Conservation (phyloP, 2,888 invertebrate species). For the Gerosis bhagava region DNA sequence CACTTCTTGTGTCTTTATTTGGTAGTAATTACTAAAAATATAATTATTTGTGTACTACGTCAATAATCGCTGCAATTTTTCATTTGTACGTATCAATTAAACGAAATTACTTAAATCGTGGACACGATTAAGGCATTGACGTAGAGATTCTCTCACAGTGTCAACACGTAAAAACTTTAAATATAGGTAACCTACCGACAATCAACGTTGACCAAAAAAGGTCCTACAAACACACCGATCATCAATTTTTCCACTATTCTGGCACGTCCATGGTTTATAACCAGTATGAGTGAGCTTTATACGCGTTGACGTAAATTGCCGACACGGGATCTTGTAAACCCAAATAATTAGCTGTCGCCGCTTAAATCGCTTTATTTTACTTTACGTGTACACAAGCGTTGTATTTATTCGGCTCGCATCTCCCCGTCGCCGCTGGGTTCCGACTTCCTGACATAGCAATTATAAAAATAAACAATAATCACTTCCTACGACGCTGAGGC, state of each 20-base stretch:
- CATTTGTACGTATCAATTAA: slow-evolving; percentile 21
- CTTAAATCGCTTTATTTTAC: slow-evolving; percentile 67
- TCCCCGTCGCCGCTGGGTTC: slow-evolving; percentile 37
- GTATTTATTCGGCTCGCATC: slow-evolving; percentile 41
- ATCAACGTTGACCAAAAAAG: slow-evolving; percentile 21
- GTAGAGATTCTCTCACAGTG: slow-evolving; percentile 11
- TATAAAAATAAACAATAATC: slow-evolving; percentile 78
- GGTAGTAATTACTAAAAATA: slow-evolving; percentile 3
- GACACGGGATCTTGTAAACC: slow-evolving; percentile 29
- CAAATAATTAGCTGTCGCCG: slow-evolving; percentile 37
- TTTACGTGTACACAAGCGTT: slow-evolving; percentile 39
- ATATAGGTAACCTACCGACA: slow-evolving; percentile 6
- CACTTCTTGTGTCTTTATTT: slow-evolving; percentile 7
- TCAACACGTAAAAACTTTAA: slow-evolving; percentile 10
- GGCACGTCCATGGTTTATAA: slow-evolving; percentile 2
- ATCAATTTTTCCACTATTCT: slow-evolving; percentile 10
- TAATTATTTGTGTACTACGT: slow-evolving; percentile 11
- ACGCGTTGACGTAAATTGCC: slow-evolving; percentile 38
- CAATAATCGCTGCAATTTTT: slow-evolving; percentile 8
- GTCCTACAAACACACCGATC: slow-evolving; percentile 16
- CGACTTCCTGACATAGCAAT: slow-evolving; percentile 70
- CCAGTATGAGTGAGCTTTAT: slow-evolving; percentile 11
- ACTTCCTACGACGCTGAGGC: slow-evolving; percentile 68
- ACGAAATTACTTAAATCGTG: slow-evolving; percentile 10
- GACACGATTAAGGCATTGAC: slow-evolving; percentile 22